A percentile compares a stretch with the other conserved stretches of the same genome.
Evolutionary conservation across 2,888 invertebrate genomes (phyloP).

Genomic region (Campaea margaritaria): DNA sequence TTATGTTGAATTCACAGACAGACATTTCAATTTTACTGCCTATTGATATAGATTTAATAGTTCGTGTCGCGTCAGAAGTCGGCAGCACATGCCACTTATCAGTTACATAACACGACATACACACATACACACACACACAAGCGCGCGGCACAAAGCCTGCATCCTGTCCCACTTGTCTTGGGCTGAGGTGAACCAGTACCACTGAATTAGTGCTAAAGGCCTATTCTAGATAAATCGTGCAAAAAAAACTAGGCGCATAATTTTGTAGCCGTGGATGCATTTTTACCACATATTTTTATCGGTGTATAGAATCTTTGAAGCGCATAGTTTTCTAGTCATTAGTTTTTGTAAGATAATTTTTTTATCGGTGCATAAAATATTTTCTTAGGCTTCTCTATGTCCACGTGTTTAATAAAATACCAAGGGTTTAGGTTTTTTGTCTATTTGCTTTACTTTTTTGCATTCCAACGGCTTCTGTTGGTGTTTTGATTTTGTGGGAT

Average conservation of each 20-base stretch:
- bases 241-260: slow-evolving; percentile 10
- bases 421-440: not conserved
- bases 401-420: not conserved
- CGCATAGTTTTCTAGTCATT: too few species aligned
- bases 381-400: slow-evolving; percentile 1
- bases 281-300: not conserved
- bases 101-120: slow-evolving; percentile 54
- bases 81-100: slow-evolving; percentile 40
- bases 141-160: slow-evolving; percentile 56
- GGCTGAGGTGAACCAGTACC: slow-evolving; percentile 69
- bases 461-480: slow-evolving; percentile 7
- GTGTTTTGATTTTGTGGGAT: not conserved
- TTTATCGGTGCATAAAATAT: not conserved
- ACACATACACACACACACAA: too few species aligned
- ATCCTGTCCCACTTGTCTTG: slow-evolving; percentile 75
- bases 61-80: slow-evolving; percentile 26
- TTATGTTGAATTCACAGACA: too few species aligned
- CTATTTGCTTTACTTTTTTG: not conserved
- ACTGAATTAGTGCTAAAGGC: slow-evolving; percentile 23
- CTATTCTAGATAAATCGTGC: slow-evolving; percentile 25
- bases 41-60: not conserved
- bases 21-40: too few species aligned
- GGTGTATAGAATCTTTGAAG: not conserved
- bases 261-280: slow-evolving; percentile 5
- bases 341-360: too few species aligned